Percentiles rank a stretch among this genome's conserved stretches.
Conservation (phyloP, 2,113 vertebrate genomes). For the Oncorhynchus kisutch region DNA sequence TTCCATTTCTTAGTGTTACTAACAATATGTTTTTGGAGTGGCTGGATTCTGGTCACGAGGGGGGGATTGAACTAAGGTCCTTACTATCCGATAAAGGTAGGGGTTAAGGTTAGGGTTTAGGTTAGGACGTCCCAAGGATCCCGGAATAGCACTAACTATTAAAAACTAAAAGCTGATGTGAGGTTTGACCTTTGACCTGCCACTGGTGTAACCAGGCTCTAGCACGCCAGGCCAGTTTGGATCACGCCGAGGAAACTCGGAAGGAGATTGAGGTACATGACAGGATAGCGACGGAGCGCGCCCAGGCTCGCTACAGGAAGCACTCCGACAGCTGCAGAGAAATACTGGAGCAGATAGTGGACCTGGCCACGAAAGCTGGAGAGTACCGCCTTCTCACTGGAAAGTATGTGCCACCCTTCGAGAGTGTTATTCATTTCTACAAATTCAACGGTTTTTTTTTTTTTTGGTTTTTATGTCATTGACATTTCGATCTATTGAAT, state of each 20-base stretch:
- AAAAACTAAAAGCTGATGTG: too few relatives aligned
- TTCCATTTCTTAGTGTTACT: not conserved
- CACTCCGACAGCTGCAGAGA: constrained; percentile 79
- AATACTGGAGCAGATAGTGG: constrained; percentile 82
- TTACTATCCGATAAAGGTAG: not conserved
- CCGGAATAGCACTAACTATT: too few relatives aligned
- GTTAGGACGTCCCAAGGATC: not conserved
- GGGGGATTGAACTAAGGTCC: too few relatives aligned
- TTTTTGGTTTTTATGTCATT: too few relatives aligned
- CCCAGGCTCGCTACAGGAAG: constrained; percentile 74
- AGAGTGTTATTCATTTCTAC: not conserved
- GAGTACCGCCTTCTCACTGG: constrained; percentile 82
- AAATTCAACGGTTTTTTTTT: too few relatives aligned
- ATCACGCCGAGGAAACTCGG: constrained; percentile 72
- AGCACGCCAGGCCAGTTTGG: constrained; percentile 78
- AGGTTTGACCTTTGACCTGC: not conserved
- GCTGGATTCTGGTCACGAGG: not conserved
- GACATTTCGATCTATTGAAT: too few relatives aligned
- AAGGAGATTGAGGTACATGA: constrained; percentile 76
- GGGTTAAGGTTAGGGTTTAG: not conserved
- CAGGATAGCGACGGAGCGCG: constrained; percentile 75
- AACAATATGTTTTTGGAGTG: not conserved
- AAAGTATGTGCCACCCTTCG: constrained; percentile 75
- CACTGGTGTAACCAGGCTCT: constrained; percentile 73
- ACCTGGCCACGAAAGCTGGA: constrained; percentile 83